These are phyloP conservation scores for Dinoponera quadriceps DNA, from an alignment of 1,140 invertebrate genomes.

Conservation along the genomic window DNA sequence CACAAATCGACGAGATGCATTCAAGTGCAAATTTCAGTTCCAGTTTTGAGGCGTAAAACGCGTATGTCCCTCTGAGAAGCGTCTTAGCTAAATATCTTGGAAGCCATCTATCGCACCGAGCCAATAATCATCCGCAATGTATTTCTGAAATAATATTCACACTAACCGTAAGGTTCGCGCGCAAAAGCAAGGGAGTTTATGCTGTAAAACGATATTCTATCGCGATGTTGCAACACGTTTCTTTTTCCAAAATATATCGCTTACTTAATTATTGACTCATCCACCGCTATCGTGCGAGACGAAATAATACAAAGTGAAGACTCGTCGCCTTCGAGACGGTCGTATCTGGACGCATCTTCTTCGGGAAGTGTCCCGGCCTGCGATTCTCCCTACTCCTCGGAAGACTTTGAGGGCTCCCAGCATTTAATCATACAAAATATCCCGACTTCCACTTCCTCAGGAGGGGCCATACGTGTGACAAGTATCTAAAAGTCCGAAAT, in stretches of 20 bases:
- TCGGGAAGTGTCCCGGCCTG: not conserved
- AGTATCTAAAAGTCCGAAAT: constrained; percentile 5
- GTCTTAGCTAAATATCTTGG: too few species aligned
- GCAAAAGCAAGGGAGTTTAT: too few species aligned
- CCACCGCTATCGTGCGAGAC: constrained; percentile 6
- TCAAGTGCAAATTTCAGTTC: too few species aligned
- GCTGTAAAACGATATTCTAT: too few species aligned
- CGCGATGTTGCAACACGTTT: not conserved
- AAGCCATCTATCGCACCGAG: too few species aligned
- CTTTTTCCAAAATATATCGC: not conserved
- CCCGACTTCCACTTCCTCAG: not conserved
- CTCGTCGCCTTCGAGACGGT: constrained; percentile 67
- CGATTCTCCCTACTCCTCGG: not conserved
- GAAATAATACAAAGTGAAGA: constrained; percentile 22
- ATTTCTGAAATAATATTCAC: too few species aligned
- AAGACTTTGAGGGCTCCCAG: not conserved
- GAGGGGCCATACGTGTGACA: not conserved
- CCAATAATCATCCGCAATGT: too few species aligned
- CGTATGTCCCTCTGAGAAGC: too few species aligned
- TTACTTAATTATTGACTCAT: not conserved
- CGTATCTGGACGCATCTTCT: constrained; percentile 37
- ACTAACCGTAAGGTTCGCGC: too few species aligned
- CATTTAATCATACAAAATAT: not conserved
- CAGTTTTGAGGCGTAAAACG: too few species aligned
- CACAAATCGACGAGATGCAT: too few species aligned